These are phyloP conservation scores for Tupiocoris notatus DNA, from an alignment of 2,888 invertebrate genomes.

Conservation along the genomic window DNA sequence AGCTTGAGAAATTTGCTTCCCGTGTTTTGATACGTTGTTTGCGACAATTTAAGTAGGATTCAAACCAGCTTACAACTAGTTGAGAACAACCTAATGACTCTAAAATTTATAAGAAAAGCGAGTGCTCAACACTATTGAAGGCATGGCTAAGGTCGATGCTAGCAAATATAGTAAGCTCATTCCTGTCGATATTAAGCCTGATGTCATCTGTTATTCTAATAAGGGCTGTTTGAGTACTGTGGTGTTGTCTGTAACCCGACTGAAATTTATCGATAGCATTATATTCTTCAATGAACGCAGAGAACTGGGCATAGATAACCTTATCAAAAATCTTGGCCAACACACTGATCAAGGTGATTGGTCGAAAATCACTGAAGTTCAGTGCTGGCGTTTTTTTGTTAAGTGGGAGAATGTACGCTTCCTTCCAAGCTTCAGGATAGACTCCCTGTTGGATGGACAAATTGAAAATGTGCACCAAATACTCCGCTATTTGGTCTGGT, in stretches of 20 bases:
- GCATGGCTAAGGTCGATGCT: slow-evolving; percentile 14
- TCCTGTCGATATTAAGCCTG: not conserved
- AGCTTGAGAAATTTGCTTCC: not conserved
- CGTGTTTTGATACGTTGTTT: not conserved
- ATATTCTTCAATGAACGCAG: not conserved
- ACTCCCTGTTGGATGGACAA: no score
- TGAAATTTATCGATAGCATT: not conserved
- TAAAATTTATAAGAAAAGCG: not conserved
- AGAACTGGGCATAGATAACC: not conserved
- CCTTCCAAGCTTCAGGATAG: no score
- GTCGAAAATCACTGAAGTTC: not conserved
- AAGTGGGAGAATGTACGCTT: no score
- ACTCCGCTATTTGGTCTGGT: no score
- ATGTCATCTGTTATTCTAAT: not conserved
- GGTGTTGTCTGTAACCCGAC: not conserved
- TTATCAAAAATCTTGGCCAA: slow-evolving; percentile 1
- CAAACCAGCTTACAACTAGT: not conserved
- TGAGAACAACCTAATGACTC: not conserved
- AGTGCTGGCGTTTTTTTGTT: no score
- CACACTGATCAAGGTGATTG: not conserved
- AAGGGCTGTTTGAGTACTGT: not conserved
- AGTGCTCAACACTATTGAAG: slow-evolving; percentile 4
- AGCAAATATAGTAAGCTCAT: not conserved
- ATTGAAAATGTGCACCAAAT: no score
- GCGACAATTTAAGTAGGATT: not conserved